Percentiles rank a stretch among this genome's conserved stretches.
Conservation (phyloP, 2,888 invertebrate genomes). For the Eupithecia insigniata region DNA sequence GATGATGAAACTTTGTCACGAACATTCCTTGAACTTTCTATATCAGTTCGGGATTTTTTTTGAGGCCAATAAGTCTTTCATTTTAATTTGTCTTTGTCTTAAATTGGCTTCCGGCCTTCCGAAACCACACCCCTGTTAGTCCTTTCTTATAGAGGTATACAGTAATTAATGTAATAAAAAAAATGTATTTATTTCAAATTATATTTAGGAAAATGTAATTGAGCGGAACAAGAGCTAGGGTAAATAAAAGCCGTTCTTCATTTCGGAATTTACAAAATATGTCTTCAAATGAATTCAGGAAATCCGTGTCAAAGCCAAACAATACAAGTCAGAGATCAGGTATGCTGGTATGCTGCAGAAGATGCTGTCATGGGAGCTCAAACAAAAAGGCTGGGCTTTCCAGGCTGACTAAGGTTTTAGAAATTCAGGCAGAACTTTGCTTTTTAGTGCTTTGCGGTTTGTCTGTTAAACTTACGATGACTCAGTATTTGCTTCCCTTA, state of each 20-base stretch:
- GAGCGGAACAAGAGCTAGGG: background rate
- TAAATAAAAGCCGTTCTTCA: background rate
- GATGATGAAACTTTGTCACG: background rate
- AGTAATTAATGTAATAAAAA: too few relatives aligned
- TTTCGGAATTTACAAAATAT: background rate
- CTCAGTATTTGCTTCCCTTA: background rate
- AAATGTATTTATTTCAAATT: too few relatives aligned
- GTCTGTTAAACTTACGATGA: conserved; percentile 2
- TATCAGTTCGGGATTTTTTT: background rate
- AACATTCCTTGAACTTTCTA: background rate
- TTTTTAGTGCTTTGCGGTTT: background rate
- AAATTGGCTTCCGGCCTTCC: background rate
- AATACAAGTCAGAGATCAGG: conserved; percentile 13
- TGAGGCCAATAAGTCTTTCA: too few relatives aligned
- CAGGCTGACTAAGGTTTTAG: conserved; percentile 31
- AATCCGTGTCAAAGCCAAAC: conserved; percentile 1
- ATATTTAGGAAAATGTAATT: background rate
- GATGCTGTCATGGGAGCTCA: conserved; percentile 7
- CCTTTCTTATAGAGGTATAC: too few relatives aligned
- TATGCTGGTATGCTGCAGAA: background rate
- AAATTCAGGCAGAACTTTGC: conserved; percentile 9
- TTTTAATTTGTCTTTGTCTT: too few relatives aligned
- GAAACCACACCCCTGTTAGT: background rate
- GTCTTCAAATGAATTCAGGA: conserved; percentile 11
- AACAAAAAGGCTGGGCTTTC: conserved; percentile 16